Evolutionary conservation across 2,797 vertebrate genomes (phyloP), one percentile per base, ranked within the genome.

Genomic region (Lepus townsendii): DNA sequence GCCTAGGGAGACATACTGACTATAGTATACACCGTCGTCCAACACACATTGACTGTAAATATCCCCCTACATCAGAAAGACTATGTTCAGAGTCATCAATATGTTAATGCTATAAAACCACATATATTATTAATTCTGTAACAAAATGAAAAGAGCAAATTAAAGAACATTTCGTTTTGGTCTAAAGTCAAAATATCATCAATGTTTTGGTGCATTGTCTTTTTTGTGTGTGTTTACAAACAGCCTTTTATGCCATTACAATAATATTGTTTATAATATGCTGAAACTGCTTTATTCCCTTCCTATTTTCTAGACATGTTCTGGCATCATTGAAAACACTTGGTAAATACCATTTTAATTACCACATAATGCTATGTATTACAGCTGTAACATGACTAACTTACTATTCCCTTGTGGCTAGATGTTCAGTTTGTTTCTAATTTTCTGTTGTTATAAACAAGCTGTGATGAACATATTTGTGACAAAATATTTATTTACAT

Each of bases 401-500:
- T 66, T 75, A 83, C 22, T 3, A 62, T 32, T 90, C 62, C 4
- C 12, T 42, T 93, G 50, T 7, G 63, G 35, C 24, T 62, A 89
- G 35, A 83, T 66, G 85, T 50, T 90, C 90, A 91, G 6, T 71
- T 68, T 84, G n/a, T 54, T 94, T 86, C 62, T 66, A 91, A 52
- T 63, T 47, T 96, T 86, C 69, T 95, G 20, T 32, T 62, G 7
- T 76, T 92, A 86, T 27, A 90, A 94, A 92, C 26, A 95, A 83
- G 38, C 60, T 91, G 66, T 83, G 32, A 62, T 76, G 38, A 94
- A 94, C 32, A 88, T 94, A 95, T 80, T 79, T 79, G 5, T 72
- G 42, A 4, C 82, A 88, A 96, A 95, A 92, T 90, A 90, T 95
- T 95, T 92, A 93, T 71, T 85, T 38, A 92, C 12, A 62, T 91